Evolutionary conservation across 1,140 invertebrate genomes (phyloP), one percentile per base, ranked within the genome.

Genomic region (Halyomorpha halys): DNA sequence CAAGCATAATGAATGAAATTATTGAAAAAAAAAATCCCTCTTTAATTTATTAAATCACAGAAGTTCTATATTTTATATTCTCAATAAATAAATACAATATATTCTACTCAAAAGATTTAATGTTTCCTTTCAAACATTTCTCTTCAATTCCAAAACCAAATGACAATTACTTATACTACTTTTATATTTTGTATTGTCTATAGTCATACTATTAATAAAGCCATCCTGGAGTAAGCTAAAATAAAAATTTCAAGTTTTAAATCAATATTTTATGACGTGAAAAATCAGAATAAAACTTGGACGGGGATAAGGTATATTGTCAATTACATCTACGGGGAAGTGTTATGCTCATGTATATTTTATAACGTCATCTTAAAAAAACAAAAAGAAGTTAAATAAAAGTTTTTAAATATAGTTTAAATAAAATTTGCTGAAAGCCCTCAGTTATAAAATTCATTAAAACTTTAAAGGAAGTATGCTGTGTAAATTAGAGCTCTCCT

Each of bases 241-340:
- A 39, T 39, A 39, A 39, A 39, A 39, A 11, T 13, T 39, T 13
- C 4, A 39, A 9, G 11, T 39, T 39, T 39, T 11, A 39, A 39
- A 39, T 11, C 11, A 11, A 11, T 11, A 39, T 39, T 39, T 39
- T 39, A 39, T 9, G 4, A 13, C 34, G 4, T 13, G 34, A 13
- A 13, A 39, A 39, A 39, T 39, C 6, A 56, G 19, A 56, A 23
- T 27, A 23, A 6, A 6, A 23, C 18, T 56, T 56, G 53, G 53
- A 56, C 53, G 53, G 53, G 53, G 53, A 56, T 25, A 56, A 39
- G 53, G 53, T 16, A 56, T 56, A 56, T 56, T 56, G 53, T 56
- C 53, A 23, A 39, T 39, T 39, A 39, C 34, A 8, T 39, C 34
- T 39, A 39, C 34, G 11, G 34, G 34, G 34, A 39, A 39, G 11